Percentiles rank a stretch among this genome's conserved stretches.
These are phyloP conservation scores for Xiphophorus maculatus DNA, from an alignment of 2,113 vertebrate species.

Conservation along the genomic window DNA sequence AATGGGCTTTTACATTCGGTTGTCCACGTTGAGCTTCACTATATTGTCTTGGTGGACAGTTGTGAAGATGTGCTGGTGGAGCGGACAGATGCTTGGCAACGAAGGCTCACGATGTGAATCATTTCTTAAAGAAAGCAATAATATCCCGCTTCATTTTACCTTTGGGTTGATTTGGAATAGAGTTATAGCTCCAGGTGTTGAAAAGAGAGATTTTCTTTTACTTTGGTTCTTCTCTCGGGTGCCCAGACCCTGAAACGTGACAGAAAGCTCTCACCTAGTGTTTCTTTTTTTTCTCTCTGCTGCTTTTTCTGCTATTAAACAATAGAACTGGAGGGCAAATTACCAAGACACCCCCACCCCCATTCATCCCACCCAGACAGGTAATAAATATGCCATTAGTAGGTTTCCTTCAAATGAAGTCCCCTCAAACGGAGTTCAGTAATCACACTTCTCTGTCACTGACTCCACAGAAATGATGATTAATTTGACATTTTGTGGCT, in stretches of 20 bases:
- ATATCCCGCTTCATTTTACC: no score
- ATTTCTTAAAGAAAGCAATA: no score
- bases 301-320: slow-evolving; percentile 5
- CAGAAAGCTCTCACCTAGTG: not conserved
- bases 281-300: not conserved
- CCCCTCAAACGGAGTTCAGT: slow-evolving; percentile 49
- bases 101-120: no score
- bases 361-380: slow-evolving; percentile 28
- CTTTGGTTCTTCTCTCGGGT: no score
- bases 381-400: slow-evolving; percentile 55
- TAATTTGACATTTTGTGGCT: slow-evolving; percentile 69
- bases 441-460: slow-evolving; percentile 64
- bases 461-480: slow-evolving; percentile 67
- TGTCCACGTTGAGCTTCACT: not conserved
- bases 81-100: not conserved
- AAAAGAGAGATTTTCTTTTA: no score
- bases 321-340: slow-evolving; percentile 2
- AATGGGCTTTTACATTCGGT: not conserved
- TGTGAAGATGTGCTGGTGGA: not conserved
- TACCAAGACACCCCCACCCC: not conserved
- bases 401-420: slow-evolving; percentile 56
- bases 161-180: no score
- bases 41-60: not conserved
- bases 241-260: not conserved
- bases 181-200: no score